phyloP scores from a whole-genome alignment of 2,888 invertebrate genomes.

The Autographa pulchrina region DNA sequence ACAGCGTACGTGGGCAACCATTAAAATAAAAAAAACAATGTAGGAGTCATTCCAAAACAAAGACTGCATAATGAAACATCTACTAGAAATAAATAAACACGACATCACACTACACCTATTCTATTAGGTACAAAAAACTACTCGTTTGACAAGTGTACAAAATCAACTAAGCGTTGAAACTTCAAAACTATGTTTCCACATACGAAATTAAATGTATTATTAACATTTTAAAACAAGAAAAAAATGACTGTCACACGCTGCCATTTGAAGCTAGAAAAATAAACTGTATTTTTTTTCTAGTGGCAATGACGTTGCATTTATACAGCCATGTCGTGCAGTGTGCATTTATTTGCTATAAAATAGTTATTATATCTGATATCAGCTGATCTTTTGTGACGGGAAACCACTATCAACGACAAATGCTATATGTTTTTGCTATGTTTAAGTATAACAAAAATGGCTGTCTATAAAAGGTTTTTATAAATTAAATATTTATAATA shows the following conservation, averaged over 20 bases:
- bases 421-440: constrained; percentile 15
- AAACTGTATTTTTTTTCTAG: neutral
- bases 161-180: neutral
- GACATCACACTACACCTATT: constrained; percentile 18
- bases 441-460: neutral
- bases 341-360: constrained; percentile 1
- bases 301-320: neutral
- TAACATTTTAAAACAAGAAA: no score
- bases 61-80: constrained; percentile 38
- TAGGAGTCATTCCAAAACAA: constrained; percentile 51
- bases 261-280: neutral
- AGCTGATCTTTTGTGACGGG: constrained; percentile 53
- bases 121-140: constrained; percentile 8
- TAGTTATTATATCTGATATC: constrained; percentile 28
- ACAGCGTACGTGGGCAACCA: constrained; percentile 47
- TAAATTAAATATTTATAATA: neutral
- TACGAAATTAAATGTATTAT: no score
- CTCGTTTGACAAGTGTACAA: neutral
- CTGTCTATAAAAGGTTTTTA: neutral
- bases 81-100: constrained; percentile 30
- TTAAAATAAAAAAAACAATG: constrained; percentile 50
- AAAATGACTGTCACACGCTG: neutral
- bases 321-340: neutral
- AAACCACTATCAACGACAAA: constrained; percentile 43
- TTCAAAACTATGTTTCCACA: neutral